Conservation (phyloP, 1,140 invertebrate species). For the Copidosoma floridanum region DNA sequence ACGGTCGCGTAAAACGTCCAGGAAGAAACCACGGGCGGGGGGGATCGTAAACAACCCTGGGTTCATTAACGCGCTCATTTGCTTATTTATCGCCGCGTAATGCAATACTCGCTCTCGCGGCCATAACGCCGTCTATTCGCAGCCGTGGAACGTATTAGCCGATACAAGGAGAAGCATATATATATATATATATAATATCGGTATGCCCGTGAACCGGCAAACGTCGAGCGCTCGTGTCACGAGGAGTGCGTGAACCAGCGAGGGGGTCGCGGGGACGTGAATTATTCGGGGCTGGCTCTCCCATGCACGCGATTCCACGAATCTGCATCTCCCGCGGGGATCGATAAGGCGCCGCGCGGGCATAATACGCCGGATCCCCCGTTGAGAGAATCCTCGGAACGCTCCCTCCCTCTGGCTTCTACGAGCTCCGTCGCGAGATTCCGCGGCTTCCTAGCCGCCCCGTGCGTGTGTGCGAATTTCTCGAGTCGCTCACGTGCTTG, state of each 20-base stretch:
- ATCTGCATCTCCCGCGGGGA: constrained; percentile 4
- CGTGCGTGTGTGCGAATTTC: too few species aligned
- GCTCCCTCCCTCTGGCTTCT: not conserved
- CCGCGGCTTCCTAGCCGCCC: too few species aligned
- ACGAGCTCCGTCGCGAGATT: too few species aligned
- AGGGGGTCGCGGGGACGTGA: constrained; percentile 5
- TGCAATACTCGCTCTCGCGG: too few species aligned
- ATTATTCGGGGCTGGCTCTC: not conserved
- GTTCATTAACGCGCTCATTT: constrained; percentile 3
- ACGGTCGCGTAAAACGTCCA: not conserved
- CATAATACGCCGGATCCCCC: constrained; percentile 7
- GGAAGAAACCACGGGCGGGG: not conserved
- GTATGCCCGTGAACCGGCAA: too few species aligned
- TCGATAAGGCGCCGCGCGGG: not conserved
- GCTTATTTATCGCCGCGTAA: not conserved
- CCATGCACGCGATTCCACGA: constrained; percentile 4
- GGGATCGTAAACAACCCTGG: not conserved
- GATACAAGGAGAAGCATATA: too few species aligned
- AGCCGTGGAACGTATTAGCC: too few species aligned
- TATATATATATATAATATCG: too few species aligned
- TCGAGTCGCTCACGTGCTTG: too few species aligned
- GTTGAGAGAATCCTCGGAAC: constrained; percentile 12
- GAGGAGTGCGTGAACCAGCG: too few species aligned
- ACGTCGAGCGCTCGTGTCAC: too few species aligned
- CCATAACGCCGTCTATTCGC: too few species aligned